These are phyloP conservation scores for Apotomis betuletana DNA, from an alignment of 2,888 invertebrate genomes.

Conservation along the genomic window DNA sequence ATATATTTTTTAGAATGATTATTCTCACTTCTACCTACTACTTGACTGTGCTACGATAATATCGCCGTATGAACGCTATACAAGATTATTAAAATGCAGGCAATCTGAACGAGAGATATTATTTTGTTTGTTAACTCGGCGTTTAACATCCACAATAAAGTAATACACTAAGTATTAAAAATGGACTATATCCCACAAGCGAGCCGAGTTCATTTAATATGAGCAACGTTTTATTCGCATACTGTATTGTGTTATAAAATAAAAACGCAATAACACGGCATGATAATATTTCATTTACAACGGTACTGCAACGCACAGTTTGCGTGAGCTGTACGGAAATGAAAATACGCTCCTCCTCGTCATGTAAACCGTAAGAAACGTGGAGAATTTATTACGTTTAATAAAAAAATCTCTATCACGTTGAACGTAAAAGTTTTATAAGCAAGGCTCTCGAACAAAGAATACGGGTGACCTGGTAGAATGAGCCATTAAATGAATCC, in stretches of 20 bases:
- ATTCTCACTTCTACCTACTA: no score
- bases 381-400: conserved; percentile 34
- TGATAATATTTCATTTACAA: conserved; percentile 32
- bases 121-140: conserved; percentile 7
- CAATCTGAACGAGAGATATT: no score
- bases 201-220: conserved; percentile 7
- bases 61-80: no score
- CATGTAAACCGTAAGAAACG: conserved; percentile 24
- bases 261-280: conserved; percentile 28
- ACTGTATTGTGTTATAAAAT: conserved; percentile 24
- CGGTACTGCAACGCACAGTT: conserved; percentile 7
- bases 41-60: no score
- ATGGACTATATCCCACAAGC: conserved; percentile 4
- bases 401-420: conserved; percentile 27
- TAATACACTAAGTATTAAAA: neutral
- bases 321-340: conserved; percentile 34
- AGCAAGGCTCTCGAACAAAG: conserved; percentile 22
- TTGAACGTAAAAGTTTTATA: conserved; percentile 34
- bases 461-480: conserved; percentile 13
- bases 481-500: conserved; percentile 19
- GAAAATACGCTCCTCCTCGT: conserved; percentile 19
- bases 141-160: neutral
- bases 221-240: conserved; percentile 24
- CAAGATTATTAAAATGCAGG: no score
- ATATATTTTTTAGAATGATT: no score